Evolutionary conservation across 2,797 vertebrate genomes (phyloP), one percentile per base, ranked within the genome.

Genomic region (Prunella strophiata): DNA sequence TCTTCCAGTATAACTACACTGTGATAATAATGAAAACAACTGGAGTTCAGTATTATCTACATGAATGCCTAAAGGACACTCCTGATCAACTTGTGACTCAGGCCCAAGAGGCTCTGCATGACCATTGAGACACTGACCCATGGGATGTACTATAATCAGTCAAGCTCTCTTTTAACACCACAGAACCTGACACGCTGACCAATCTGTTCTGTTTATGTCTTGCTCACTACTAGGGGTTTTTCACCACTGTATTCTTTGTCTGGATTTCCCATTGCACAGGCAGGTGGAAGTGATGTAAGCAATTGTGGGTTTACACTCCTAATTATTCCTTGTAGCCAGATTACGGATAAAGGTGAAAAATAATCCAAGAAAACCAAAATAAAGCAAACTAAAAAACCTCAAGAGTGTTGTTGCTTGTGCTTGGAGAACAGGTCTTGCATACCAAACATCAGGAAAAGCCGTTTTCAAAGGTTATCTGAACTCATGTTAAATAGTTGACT

Each of bases 391-490:
- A 79, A 50, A 91, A 81, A 63, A 23, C 17, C 25, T 68, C 51
- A 71, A 58, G 48, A 66, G 16, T 80, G 54, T 19, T 80, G 59
- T 27, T 68, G 45, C 25, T 91, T 96, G 72, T 25, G 81, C 67
- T 91, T 85, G n/a, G 17, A 74, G 88, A 93, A 92, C 52, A 94
- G 36, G 22, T 80, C 36, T 81, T 94, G 74, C 85, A 89, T 86
- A 89, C 61, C 52, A 94, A 96, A 91, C 43, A 82, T 43, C 48
- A 96, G 52, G 70, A 70, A 96, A 94, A 95, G 29, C 32, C 66
- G 89, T 91, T 94, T 91, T 80, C 55, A 94, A 95, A 96, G 82
- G 51, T 91, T 96, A 97, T 91, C 50, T 76, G 92, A 96, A 97
- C 51, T 73, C 75, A 82, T 68, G 66, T 94, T 94, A 94, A 96